phyloP scores from a whole-genome alignment of 2,113 vertebrate genomes.

The Oceanodroma tethys region DNA sequence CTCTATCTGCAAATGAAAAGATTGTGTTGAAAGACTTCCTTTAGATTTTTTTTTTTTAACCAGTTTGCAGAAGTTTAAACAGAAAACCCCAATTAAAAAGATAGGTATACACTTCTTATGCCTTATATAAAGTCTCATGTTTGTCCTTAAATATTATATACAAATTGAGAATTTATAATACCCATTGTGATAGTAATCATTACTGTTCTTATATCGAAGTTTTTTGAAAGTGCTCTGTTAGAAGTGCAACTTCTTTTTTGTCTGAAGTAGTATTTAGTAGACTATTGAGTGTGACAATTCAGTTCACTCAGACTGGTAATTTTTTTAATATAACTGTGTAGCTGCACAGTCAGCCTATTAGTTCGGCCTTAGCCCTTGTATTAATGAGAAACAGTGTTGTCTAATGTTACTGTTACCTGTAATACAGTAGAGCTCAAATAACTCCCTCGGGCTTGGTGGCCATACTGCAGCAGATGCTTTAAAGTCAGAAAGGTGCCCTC shows the following conservation, averaged over 20 bases:
- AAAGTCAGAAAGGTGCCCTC: not conserved
- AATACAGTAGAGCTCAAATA: not conserved
- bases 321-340: not conserved
- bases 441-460: conserved; percentile 14
- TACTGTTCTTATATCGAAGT: not conserved
- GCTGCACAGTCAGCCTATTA: not conserved
- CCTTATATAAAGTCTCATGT: not conserved
- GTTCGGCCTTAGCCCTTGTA: conserved; percentile 1
- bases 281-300: not conserved
- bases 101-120: not conserved
- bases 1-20: not conserved
- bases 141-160: not conserved
- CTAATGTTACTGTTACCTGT: conserved; percentile 11
- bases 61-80: not conserved
- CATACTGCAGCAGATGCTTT: not conserved
- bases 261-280: not conserved
- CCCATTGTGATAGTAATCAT: not conserved
- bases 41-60: not conserved
- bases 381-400: conserved; percentile 47
- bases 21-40: not conserved
- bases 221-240: not conserved
- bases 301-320: not conserved
- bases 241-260: not conserved
- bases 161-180: not conserved
- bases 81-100: not conserved